Evolutionary conservation across 2,888 invertebrate species (phyloP).

Genomic region (Thymelicus sylvestris): DNA sequence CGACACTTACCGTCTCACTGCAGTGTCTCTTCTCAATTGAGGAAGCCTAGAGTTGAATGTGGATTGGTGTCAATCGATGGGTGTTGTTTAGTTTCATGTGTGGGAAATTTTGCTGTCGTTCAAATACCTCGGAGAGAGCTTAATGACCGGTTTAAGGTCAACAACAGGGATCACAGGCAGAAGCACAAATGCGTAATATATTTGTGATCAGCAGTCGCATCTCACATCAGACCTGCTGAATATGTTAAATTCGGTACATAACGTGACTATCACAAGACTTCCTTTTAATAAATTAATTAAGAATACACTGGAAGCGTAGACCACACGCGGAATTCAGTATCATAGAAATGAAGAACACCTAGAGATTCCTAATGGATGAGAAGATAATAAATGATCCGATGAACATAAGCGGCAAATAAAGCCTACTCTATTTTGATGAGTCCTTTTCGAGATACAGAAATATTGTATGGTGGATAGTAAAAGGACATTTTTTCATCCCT

Average conservation of each 20-base stretch:
- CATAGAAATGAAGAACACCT: constrained; percentile 49
- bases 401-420: constrained; percentile 44
- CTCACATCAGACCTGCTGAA: background rate
- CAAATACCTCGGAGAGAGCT: too few species aligned
- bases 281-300: too few species aligned
- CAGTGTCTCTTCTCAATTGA: too few species aligned
- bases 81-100: too few species aligned
- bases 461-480: constrained; percentile 41
- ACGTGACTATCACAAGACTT: background rate
- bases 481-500: constrained; percentile 34
- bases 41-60: too few species aligned
- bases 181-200: background rate
- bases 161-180: too few species aligned
- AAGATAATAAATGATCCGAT: constrained; percentile 51
- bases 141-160: too few species aligned
- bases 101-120: too few species aligned
- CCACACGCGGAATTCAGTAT: constrained; percentile 63
- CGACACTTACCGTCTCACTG: background rate
- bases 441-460: constrained; percentile 44
- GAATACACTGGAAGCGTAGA: constrained; percentile 41
- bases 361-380: constrained; percentile 52
- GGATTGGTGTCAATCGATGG: too few species aligned
- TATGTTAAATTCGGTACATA: background rate
- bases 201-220: background rate
- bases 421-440: constrained; percentile 46